These are phyloP conservation scores for Standfussiana lucernea DNA, from an alignment of 2,888 invertebrate genomes.

Conservation along the genomic window DNA sequence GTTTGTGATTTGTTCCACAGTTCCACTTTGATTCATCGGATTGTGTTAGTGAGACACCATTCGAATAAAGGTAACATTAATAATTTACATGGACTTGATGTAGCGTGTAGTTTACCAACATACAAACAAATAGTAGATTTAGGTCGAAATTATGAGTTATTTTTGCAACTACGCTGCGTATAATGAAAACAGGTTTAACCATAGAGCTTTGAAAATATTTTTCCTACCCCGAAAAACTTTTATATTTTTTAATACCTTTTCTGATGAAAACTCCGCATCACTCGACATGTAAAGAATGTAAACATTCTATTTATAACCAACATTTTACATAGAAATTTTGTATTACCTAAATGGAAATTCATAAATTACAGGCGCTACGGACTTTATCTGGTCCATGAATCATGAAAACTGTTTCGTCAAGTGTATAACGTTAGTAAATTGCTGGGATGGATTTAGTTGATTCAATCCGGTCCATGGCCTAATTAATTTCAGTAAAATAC, in stretches of 20 bases:
- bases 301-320: conserved; percentile 1
- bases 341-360: conserved; percentile 31
- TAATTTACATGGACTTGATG: neutral
- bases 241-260: neutral
- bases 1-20: no score
- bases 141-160: neutral
- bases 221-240: neutral
- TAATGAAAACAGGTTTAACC: neutral
- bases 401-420: conserved; percentile 53
- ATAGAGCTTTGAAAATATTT: neutral
- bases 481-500: conserved; percentile 60
- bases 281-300: neutral
- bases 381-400: conserved; percentile 37
- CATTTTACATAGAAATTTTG: conserved; percentile 16
- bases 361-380: conserved; percentile 13
- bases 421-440: conserved; percentile 52
- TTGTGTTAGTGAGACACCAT: no score
- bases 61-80: neutral
- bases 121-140: neutral
- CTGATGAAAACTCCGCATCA: neutral
- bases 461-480: conserved; percentile 32
- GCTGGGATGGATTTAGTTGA: conserved; percentile 45
- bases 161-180: neutral
- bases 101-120: neutral
- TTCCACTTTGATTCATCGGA: neutral